Evolutionary conservation across 2,797 vertebrate species (phyloP), one percentile per base, ranked within the genome.

Genomic region (Rhodeus uyekii): DNA sequence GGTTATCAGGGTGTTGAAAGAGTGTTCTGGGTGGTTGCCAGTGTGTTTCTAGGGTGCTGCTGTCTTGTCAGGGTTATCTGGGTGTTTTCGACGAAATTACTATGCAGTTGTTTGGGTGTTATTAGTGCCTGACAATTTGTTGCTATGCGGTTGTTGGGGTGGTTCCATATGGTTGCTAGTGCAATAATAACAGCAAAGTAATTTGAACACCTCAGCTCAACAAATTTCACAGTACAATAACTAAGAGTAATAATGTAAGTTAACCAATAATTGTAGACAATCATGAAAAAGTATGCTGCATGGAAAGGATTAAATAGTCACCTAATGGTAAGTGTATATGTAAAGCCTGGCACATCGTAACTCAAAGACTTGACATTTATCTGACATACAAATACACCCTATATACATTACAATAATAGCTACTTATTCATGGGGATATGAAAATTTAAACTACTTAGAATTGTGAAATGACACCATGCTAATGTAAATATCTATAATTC

Each of bases 401-500:
- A n/a, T 36, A 48, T 36, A 18, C 29, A 46, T 22, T 77, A 80
- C 78, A 42, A 48, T 34, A 53, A 58, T 36, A 81, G 55, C 42
- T 42, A n/a, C 32, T 63, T 74, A 39, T 85, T 79, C 65, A 71
- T 18, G 13, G 50, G 39, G 42, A 29, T 65, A 81, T 78, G 38
- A 83, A 86, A 73, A 77, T 77, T 68, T 82, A 79, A 85, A 68
- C 50, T 53, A 32, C 74, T 58, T 65, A 55, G 39, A 48, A 12
- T 46, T 65, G 58, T 81, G 67, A 74, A 64, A 85, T 69, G n/a
- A 76, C 65, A 64, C 72, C 72, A 58, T 27, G 50, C 64, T 86
- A 69, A 46, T 48, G 58, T 71, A 60, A n/a, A 19, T 46, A 74
- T 85, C 8, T 34, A 85, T 85, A 81, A 85, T 87, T 87, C 12